Evolutionary conservation across 1,140 invertebrate genomes (phyloP).

Genomic region (Drosophila varians): DNA sequence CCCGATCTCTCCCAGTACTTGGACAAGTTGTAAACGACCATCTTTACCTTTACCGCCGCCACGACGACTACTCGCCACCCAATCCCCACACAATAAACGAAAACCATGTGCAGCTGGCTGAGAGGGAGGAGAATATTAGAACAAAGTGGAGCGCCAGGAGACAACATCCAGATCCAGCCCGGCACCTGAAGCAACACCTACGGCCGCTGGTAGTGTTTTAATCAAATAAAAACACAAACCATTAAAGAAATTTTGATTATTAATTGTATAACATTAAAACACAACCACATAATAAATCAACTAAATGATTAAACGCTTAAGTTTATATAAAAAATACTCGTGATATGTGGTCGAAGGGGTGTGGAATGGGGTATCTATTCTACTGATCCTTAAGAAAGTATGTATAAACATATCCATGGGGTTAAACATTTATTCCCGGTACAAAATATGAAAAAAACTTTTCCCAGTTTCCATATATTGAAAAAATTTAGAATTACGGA

Average conservation of each 20-base stretch:
- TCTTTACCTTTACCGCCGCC: conserved; percentile 1
- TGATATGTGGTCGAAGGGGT: conserved; percentile 9
- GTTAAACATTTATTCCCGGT: neutral
- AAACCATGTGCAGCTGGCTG: conserved; percentile 45
- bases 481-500: neutral
- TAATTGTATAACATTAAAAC: conserved; percentile 76
- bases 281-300: conserved; percentile 77
- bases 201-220: conserved; percentile 61
- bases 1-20: conserved; percentile 96
- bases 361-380: no score
- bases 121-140: conserved; percentile 37
- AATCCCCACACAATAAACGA: conserved; percentile 27
- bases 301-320: conserved; percentile 74
- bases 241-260: conserved; percentile 78
- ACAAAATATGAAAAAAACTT: neutral
- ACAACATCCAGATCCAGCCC: conserved; percentile 16
- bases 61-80: neutral
- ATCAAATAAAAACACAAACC: conserved; percentile 53
- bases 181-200: conserved; percentile 36
- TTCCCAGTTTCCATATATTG: no score
- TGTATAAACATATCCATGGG: no score
- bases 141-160: conserved; percentile 34
- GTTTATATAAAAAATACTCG: conserved; percentile 63
- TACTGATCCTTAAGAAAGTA: no score
- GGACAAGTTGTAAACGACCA: conserved; percentile 93